A percentile compares a stretch with the other conserved stretches of the same genome.
These are phyloP conservation scores for Psilanteris sp. DNA, from an alignment of 1,140 invertebrate species.

Conservation along the genomic window DNA sequence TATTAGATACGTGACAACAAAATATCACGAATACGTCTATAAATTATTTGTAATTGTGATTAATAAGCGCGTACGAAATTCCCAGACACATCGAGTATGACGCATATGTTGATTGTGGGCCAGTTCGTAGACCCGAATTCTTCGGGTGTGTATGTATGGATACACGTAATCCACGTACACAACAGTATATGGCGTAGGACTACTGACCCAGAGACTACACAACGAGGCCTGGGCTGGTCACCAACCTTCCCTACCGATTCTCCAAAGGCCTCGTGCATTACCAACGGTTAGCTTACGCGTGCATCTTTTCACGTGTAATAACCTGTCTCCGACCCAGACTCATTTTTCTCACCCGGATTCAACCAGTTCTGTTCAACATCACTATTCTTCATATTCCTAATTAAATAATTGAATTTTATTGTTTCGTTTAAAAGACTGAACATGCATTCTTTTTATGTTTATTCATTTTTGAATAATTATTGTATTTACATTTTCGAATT, in stretches of 20 bases:
- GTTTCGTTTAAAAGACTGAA: no score
- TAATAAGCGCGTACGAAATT: slow-evolving; percentile 6
- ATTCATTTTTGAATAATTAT: no score
- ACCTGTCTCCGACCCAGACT: slow-evolving; percentile 61
- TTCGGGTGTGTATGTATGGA: slow-evolving; percentile 15
- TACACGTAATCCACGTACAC: slow-evolving; percentile 30
- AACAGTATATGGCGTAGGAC: slow-evolving; percentile 57
- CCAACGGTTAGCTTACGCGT: slow-evolving; percentile 49
- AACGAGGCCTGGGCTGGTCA: slow-evolving; percentile 60
- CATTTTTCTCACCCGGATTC: slow-evolving; percentile 50
- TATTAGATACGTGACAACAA: no score
- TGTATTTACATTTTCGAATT: no score
- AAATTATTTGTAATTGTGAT: slow-evolving; percentile 6
- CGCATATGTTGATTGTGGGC: slow-evolving; percentile 13
- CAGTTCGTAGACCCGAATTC: slow-evolving; percentile 57
- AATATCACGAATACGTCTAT: no score
- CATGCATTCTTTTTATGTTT: no score
- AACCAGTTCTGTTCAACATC: no score
- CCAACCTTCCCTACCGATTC: slow-evolving; percentile 56
- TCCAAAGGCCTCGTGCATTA: slow-evolving; percentile 54
- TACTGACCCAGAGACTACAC: slow-evolving; percentile 68
- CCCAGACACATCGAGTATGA: slow-evolving; percentile 7
- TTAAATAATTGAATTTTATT: no score
- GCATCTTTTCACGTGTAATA: slow-evolving; percentile 39
- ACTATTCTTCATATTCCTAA: no score